These are phyloP conservation scores for Thaleichthys pacificus DNA, from an alignment of 2,797 vertebrate species.

Conservation along the genomic window DNA sequence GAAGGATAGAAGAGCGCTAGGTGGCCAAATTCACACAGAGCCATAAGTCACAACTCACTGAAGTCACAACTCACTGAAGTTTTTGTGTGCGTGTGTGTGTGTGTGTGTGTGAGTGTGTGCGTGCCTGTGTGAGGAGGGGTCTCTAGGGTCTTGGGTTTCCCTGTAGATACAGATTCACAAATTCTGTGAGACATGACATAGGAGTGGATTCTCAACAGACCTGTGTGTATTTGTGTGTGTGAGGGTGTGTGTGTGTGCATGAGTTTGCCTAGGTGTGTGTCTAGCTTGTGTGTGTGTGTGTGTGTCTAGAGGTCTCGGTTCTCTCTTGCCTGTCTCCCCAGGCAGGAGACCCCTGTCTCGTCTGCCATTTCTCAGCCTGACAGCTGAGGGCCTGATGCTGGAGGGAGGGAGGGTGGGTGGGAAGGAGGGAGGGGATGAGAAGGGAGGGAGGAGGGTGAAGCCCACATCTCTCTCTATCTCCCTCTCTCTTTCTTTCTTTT, in stretches of 20 bases:
- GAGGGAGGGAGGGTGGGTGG: constrained; percentile 28
- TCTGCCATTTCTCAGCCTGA: constrained; percentile 72
- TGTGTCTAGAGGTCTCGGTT: constrained; percentile 43
- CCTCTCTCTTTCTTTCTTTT: background rate
- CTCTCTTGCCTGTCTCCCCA: constrained; percentile 59
- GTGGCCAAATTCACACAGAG: background rate
- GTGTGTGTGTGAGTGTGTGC: background rate
- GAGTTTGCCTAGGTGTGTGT: background rate
- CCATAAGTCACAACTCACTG: background rate
- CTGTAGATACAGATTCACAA: background rate
- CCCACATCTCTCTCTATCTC: background rate
- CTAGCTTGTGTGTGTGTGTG: constrained; percentile 12
- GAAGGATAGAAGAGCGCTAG: background rate
- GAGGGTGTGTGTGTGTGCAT: constrained; percentile 23
- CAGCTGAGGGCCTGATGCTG: constrained; percentile 66
- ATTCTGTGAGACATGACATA: background rate
- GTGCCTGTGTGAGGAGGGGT: background rate
- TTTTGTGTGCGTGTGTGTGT: background rate
- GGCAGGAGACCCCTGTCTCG: constrained; percentile 65
- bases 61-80: background rate
- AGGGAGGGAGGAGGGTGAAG: constrained; percentile 6
- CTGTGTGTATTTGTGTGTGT: background rate
- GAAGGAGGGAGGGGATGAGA: background rate
- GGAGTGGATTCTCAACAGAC: background rate
- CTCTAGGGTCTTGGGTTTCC: background rate